Conservation (phyloP, 2,888 invertebrate genomes). For the Cheilosia scutellata region DNA sequence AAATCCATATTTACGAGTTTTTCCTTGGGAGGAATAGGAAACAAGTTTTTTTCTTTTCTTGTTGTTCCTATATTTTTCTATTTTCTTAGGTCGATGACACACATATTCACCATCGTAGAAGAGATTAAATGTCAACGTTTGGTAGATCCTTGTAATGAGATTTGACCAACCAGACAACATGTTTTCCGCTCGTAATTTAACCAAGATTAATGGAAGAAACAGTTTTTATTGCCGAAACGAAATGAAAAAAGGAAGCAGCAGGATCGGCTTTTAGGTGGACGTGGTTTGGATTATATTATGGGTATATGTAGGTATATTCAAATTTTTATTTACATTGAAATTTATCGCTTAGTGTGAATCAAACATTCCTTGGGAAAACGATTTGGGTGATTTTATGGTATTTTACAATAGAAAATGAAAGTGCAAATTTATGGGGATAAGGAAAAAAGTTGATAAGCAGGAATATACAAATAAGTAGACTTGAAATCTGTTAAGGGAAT, state of each 20-base stretch:
- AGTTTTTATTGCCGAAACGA: constrained; percentile 67
- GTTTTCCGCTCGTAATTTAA: constrained; percentile 67
- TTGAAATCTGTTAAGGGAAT: constrained; percentile 14
- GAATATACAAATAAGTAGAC: constrained; percentile 51
- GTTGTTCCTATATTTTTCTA: background rate
- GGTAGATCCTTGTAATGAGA: constrained; percentile 51
- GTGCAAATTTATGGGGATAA: constrained; percentile 51
- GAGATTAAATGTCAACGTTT: constrained; percentile 68
- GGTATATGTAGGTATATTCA: constrained; percentile 45
- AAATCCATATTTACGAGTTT: constrained; percentile 3
- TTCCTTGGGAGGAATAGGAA: background rate
- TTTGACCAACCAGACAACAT: constrained; percentile 55
- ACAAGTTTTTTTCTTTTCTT: background rate
- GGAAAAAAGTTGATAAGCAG: constrained; percentile 52
- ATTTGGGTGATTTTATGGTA: constrained; percentile 63
- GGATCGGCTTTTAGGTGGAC: constrained; percentile 35
- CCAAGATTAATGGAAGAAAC: constrained; percentile 64
- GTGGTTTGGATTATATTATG: constrained; percentile 52
- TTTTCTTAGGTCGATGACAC: constrained; percentile 22
- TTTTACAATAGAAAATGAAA: constrained; percentile 51
- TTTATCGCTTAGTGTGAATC: constrained; percentile 51
- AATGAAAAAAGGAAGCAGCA: constrained; percentile 17
- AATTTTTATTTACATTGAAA: constrained; percentile 69
- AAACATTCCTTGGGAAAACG: constrained; percentile 60
- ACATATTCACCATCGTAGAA: background rate